Evolutionary conservation across 2,888 invertebrate genomes (phyloP).

Genomic region (Philereme transversata): DNA sequence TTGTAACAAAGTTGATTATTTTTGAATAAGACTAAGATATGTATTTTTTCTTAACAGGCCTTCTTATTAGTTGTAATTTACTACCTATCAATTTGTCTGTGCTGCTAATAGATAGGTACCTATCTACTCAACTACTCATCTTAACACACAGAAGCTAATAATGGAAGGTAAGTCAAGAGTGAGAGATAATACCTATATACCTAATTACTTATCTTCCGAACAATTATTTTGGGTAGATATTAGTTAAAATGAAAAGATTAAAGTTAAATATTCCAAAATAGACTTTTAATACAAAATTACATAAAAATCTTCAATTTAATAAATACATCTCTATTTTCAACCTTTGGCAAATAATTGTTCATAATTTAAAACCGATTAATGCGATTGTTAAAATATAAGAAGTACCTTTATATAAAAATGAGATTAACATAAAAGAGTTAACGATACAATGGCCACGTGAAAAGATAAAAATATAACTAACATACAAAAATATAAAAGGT

Average conservation of each 20-base stretch:
- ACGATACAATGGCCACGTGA: slow-evolving; percentile 59
- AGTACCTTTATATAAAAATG: slow-evolving; percentile 51
- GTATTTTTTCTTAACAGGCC: too few species aligned
- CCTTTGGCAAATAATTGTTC: slow-evolving; percentile 62
- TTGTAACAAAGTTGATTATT: too few species aligned
- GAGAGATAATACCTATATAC: too few species aligned
- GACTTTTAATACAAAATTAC: slow-evolving; percentile 77
- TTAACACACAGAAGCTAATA: too few species aligned
- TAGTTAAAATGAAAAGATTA: slow-evolving; percentile 9
- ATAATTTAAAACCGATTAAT: slow-evolving; percentile 53
- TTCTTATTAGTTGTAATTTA: too few species aligned
- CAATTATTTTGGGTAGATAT: too few species aligned
- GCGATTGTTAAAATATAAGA: slow-evolving; percentile 53
- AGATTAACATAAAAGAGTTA: slow-evolving; percentile 62
- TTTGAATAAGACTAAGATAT: too few species aligned
- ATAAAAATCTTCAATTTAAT: slow-evolving; percentile 66
- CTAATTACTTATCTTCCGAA: too few species aligned
- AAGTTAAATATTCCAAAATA: slow-evolving; percentile 64
- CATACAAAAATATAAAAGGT: slow-evolving; percentile 51
- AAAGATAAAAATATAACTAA: slow-evolving; percentile 56
- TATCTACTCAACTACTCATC: too few species aligned
- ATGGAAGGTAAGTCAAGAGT: too few species aligned
- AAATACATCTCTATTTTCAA: slow-evolving; percentile 70
- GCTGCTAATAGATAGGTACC: too few species aligned
- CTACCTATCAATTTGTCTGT: too few species aligned